Evolutionary conservation across 1,140 invertebrate species (phyloP).

Genomic region (Berghia stephanieae): DNA sequence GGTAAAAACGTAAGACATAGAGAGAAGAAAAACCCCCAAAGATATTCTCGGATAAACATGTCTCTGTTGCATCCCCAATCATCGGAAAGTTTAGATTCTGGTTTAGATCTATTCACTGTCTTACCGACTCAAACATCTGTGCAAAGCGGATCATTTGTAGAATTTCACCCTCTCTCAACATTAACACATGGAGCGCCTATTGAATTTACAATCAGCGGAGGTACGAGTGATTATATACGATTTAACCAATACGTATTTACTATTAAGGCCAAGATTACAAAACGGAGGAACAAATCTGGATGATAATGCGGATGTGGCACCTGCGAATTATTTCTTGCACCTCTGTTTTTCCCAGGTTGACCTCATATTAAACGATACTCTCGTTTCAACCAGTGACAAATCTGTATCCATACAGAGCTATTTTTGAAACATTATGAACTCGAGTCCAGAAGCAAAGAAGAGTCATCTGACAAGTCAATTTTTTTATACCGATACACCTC

Average conservation of each 20-base stretch:
- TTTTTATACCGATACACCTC: not conserved
- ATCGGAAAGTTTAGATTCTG: not conserved
- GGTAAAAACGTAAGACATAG: no score
- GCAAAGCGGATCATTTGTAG: no score
- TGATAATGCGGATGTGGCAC: not conserved
- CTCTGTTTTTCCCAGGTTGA: constrained; percentile 12
- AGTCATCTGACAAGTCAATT: no score
- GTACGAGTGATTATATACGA: no score
- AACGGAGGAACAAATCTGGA: no score
- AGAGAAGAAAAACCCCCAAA: constrained; percentile 5
- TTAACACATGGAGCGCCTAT: no score
- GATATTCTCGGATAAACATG: constrained; percentile 13
- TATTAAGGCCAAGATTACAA: not conserved
- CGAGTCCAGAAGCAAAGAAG: no score
- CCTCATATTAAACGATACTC: constrained; percentile 11
- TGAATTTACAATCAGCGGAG: no score
- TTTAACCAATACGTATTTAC: constrained; percentile 1
- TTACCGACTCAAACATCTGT: no score
- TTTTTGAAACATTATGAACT: no score
- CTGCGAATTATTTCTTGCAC: constrained; percentile 15
- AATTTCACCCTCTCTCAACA: no score
- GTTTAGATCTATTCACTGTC: not conserved
- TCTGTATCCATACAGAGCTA: no score
- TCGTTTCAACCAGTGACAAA: constrained; percentile 15
- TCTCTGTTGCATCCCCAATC: constrained; percentile 12